Evolutionary conservation across 92 coral and sea anemone genomes (phyloP).

Genomic region (Porites evermanni): DNA sequence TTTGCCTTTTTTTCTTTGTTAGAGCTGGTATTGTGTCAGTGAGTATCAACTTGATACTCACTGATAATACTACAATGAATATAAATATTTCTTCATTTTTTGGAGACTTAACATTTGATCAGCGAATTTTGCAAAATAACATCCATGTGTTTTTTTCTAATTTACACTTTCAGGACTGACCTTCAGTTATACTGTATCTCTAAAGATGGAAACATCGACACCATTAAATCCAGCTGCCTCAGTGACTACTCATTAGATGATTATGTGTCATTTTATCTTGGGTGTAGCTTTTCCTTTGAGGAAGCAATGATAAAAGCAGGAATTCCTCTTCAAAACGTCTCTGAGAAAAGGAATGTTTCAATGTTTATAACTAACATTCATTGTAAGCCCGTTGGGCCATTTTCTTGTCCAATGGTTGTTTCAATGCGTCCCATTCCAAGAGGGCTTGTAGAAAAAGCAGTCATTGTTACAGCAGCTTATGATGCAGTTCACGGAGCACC

Average conservation of each 20-base stretch:
- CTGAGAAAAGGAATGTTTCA: conserved; percentile 67
- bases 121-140: no score
- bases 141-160: background rate
- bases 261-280: conserved; percentile 88
- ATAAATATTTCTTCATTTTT: no score
- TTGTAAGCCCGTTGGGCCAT: conserved; percentile 77
- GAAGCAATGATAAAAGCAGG: conserved; percentile 78
- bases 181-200: conserved; percentile 36
- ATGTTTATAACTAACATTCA: conserved; percentile 81
- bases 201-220: conserved; percentile 53
- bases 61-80: no score
- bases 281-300: conserved; percentile 96
- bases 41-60: no score
- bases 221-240: conserved; percentile 46
- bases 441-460: conserved; percentile 73
- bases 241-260: conserved; percentile 70
- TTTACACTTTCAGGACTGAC: conserved; percentile 42
- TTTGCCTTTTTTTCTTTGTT: no score
- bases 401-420: conserved; percentile 82
- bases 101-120: no score
- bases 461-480: conserved; percentile 76
- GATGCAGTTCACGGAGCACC: conserved; percentile 97
- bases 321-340: conserved; percentile 57
- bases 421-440: conserved; percentile 88
- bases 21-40: no score